phyloP scores from a whole-genome alignment of 2,888 invertebrate genomes.

The Andrena flavipes region DNA sequence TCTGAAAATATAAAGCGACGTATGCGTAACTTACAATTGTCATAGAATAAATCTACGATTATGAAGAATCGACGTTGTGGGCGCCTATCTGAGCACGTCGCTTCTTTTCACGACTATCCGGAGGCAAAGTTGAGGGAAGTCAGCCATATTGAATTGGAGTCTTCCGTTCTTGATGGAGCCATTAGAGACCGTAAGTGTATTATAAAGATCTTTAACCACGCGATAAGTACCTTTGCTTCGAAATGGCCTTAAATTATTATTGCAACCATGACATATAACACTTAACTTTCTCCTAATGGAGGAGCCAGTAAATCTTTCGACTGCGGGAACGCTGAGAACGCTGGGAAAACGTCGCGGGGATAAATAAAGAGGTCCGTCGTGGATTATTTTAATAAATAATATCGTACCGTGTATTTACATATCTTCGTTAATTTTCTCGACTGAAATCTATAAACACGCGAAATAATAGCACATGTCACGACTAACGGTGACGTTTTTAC shows the following conservation, averaged over 20 bases:
- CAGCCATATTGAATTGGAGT: not conserved
- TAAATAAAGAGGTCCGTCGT: not conserved
- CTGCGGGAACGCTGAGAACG: not conserved
- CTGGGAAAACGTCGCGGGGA: not conserved
- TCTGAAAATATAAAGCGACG: conserved; percentile 11
- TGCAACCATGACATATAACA: not conserved
- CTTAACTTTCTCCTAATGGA: too few relatives aligned
- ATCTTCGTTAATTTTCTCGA: conserved; percentile 4
- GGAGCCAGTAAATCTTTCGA: not conserved
- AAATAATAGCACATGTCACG: conserved; percentile 5
- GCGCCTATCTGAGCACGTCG: not conserved
- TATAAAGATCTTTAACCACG: too few relatives aligned
- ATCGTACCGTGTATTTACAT: conserved; percentile 40
- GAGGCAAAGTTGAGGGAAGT: not conserved
- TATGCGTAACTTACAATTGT: conserved; percentile 16
- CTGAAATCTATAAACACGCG: conserved; percentile 9
- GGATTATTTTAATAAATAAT: conserved; percentile 49
- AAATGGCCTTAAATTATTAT: not conserved
- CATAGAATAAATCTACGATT: conserved; percentile 18
- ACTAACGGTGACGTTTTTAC: not conserved
- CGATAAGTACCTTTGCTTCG: too few relatives aligned
- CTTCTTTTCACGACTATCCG: not conserved
- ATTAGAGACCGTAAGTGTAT: too few relatives aligned
- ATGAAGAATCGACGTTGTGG: not conserved
- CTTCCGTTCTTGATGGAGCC: not conserved